A percentile compares a stretch with the other conserved stretches of the same genome.
Conservation (phyloP, 2,888 invertebrate species). For the Microchrysa polita region DNA sequence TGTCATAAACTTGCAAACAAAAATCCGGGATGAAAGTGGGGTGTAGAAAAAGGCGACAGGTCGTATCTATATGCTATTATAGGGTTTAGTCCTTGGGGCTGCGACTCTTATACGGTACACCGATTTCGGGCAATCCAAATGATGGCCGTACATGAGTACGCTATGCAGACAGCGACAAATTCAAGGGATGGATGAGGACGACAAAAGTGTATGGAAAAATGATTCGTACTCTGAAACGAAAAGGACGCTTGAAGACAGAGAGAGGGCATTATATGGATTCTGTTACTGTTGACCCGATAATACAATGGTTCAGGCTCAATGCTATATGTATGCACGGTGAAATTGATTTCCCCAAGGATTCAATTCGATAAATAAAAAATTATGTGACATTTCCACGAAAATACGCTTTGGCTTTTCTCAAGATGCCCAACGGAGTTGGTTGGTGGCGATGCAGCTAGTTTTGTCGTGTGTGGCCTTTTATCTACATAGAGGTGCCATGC, state of each 20-base stretch:
- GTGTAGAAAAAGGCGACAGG: neutral
- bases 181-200: neutral
- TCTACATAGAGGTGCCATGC: too few relatives aligned
- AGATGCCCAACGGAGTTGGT: constrained; percentile 2
- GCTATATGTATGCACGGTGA: constrained; percentile 44
- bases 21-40: neutral
- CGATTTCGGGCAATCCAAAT: neutral
- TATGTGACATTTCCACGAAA: constrained; percentile 46
- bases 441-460: neutral
- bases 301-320: constrained; percentile 21
- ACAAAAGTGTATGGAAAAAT: neutral
- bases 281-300: neutral
- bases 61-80: neutral
- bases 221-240: neutral
- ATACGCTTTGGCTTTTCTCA: constrained; percentile 15
- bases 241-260: neutral
- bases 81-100: constrained; percentile 4
- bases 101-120: neutral
- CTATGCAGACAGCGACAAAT: constrained; percentile 2
- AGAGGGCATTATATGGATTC: neutral
- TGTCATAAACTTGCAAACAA: neutral
- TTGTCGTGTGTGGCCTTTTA: neutral
- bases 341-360: constrained; percentile 51
- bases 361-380: constrained; percentile 50
- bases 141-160: constrained; percentile 12